Evolutionary conservation across 2,113 vertebrate species (phyloP).

Genomic region (Aptenodytes patagonicus): DNA sequence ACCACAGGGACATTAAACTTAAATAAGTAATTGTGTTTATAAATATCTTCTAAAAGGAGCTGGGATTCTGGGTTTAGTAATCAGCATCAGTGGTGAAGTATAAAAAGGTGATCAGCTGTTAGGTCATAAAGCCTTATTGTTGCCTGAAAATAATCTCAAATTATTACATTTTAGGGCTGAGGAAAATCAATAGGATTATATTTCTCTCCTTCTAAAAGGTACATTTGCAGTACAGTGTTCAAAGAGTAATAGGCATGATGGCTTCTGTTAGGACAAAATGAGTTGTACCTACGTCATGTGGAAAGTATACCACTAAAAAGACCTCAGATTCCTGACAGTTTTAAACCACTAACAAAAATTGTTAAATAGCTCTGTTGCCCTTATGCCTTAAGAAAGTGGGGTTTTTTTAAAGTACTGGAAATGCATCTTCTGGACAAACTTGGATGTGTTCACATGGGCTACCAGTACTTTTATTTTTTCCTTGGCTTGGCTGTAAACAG

Average conservation of each 20-base stretch:
- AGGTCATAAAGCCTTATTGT: constrained; percentile 21
- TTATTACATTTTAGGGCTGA: constrained; percentile 38
- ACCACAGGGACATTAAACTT: constrained; percentile 14
- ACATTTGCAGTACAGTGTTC: background rate
- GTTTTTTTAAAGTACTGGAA: background rate
- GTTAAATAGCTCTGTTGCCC: constrained; percentile 24
- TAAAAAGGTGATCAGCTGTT: background rate
- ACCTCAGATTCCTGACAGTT: constrained; percentile 28
- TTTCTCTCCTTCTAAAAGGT: background rate
- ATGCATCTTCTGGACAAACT: background rate
- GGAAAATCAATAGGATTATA: constrained; percentile 52
- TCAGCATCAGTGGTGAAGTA: background rate
- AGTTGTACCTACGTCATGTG: background rate
- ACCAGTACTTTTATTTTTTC: background rate
- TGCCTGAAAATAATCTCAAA: constrained; percentile 34
- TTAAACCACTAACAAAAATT: constrained; percentile 30
- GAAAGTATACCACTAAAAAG: constrained; percentile 8
- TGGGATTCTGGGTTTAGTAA: background rate
- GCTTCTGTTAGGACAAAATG: background rate
- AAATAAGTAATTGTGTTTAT: constrained; percentile 50
- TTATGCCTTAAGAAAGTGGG: background rate
- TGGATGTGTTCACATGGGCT: background rate
- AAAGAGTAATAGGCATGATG: constrained; percentile 2
- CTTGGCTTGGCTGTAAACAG: background rate
- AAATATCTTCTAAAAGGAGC: background rate